These are phyloP conservation scores for Oryzias melastigma DNA, from an alignment of 2,113 vertebrate species.

Conservation along the genomic window DNA sequence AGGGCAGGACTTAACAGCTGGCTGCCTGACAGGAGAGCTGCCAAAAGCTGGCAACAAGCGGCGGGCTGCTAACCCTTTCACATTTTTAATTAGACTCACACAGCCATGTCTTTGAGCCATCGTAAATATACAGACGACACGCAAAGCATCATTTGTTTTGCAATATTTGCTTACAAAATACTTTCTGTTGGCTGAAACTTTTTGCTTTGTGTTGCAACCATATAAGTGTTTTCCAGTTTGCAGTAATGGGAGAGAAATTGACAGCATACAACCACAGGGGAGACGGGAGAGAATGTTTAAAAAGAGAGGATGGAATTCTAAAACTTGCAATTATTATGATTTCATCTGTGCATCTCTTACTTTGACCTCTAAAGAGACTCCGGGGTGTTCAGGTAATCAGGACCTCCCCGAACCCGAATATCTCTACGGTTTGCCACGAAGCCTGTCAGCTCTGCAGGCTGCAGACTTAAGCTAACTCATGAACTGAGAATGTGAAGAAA, in stretches of 20 bases:
- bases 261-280: not conserved
- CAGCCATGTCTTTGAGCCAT: constrained; percentile 98
- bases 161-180: constrained; percentile 79
- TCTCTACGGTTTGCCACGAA: constrained; percentile 22
- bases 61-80: constrained; percentile 98
- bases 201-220: constrained; percentile 39
- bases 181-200: constrained; percentile 51
- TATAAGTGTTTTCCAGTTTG: constrained; percentile 36
- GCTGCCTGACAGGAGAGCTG: constrained; percentile 93
- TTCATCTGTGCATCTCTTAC: no score
- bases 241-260: constrained; percentile 9
- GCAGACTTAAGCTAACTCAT: not conserved
- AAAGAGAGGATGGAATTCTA: no score
- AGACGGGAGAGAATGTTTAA: no score
- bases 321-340: no score
- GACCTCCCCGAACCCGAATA: constrained; percentile 13
- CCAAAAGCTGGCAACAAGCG: constrained; percentile 95
- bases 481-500: constrained; percentile 31
- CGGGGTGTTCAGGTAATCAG: not conserved
- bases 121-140: constrained; percentile 96
- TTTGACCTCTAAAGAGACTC: no score
- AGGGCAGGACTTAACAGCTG: constrained; percentile 97
- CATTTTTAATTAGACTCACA: constrained; percentile 99
- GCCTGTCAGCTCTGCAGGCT: constrained; percentile 22
- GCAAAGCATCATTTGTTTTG: constrained; percentile 85